Evolutionary conservation across 2,797 vertebrate species (phyloP).

Genomic region (Zenarchopterus dispar): DNA sequence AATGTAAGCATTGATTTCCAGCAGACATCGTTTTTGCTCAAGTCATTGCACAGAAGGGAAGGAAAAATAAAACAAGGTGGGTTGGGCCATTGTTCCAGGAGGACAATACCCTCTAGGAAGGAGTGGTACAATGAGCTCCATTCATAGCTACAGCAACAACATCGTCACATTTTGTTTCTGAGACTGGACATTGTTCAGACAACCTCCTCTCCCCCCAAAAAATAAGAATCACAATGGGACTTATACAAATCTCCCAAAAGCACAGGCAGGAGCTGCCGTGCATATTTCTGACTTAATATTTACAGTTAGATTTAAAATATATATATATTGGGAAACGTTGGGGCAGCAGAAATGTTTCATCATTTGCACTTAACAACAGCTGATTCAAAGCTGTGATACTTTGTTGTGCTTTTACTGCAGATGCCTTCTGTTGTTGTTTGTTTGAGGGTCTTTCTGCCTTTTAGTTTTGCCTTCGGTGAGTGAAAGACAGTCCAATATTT

Average conservation of each 20-base stretch:
- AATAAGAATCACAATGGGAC: slow-evolving; percentile 11
- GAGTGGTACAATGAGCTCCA: slow-evolving; percentile 60
- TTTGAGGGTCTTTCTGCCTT: no score
- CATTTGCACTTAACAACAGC: no score
- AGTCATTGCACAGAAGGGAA: slow-evolving; percentile 1
- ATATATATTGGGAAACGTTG: not conserved
- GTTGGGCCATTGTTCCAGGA: slow-evolving; percentile 51
- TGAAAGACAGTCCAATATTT: no score
- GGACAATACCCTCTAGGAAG: slow-evolving; percentile 63
- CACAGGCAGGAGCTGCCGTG: slow-evolving; percentile 1
- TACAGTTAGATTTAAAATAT: not conserved
- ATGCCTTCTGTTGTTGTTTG: no score
- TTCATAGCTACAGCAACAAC: slow-evolving; percentile 62
- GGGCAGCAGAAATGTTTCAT: not conserved
- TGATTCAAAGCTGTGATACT: no score
- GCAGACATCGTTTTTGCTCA: slow-evolving; percentile 21
- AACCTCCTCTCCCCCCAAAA: slow-evolving; percentile 36
- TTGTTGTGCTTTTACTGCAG: no score
- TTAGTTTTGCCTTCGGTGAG: no score
- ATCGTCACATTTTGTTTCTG: slow-evolving; percentile 59
- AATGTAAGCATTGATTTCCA: not conserved
- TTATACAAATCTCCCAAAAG: slow-evolving; percentile 22
- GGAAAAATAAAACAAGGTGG: slow-evolving; percentile 11
- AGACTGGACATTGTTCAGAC: slow-evolving; percentile 55
- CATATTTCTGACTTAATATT: not conserved